Conservation (phyloP, 2,888 invertebrate species). For the Rotaria sp. region DNA sequence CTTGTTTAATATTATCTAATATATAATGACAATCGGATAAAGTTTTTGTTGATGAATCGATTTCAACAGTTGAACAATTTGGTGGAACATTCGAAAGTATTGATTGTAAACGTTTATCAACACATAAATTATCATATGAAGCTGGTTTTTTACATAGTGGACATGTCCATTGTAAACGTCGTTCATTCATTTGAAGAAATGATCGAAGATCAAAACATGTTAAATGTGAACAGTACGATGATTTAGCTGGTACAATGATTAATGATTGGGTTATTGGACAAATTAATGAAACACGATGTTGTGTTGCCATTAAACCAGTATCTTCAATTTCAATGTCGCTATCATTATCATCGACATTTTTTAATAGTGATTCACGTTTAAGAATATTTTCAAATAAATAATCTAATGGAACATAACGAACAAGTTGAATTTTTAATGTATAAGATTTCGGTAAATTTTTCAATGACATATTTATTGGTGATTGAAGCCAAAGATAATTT, state of each 20-base stretch:
- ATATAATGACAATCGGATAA: background rate
- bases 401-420: background rate
- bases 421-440: background rate
- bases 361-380: background rate
- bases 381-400: background rate
- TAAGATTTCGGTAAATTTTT: constrained; percentile 10
- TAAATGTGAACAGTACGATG: constrained; percentile 1
- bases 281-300: background rate
- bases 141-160: constrained; percentile 21
- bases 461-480: background rate
- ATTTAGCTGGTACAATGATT: background rate
- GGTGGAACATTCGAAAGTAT: background rate
- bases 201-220: constrained; percentile 19
- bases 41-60: background rate
- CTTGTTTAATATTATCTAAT: background rate
- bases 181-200: constrained; percentile 31
- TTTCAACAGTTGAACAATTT: constrained; percentile 26
- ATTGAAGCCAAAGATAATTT: background rate
- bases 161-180: background rate
- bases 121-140: background rate
- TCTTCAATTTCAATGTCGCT: constrained; percentile 26
- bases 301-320: background rate
- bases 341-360: background rate
- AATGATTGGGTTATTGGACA: constrained; percentile 31
- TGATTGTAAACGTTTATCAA: constrained; percentile 22